These are phyloP conservation scores for Galerucella pusilla DNA, from an alignment of 2,888 invertebrate species.

Conservation along the genomic window DNA sequence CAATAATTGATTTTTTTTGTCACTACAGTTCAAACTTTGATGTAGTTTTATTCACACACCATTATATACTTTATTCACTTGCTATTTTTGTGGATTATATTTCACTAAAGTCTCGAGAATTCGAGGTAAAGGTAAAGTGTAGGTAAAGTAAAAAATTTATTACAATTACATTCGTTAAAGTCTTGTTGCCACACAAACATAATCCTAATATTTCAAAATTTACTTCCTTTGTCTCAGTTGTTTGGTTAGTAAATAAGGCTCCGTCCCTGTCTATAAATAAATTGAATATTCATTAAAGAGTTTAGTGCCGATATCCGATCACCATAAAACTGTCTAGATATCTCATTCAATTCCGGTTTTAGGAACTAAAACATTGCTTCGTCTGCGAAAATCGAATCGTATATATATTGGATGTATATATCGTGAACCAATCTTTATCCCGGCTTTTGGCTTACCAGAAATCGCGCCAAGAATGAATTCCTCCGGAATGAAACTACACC, in stretches of 20 bases:
- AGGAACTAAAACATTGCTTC: constrained; percentile 58
- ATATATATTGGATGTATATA: constrained; percentile 52
- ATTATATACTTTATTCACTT: too few relatives aligned
- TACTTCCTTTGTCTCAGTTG: neutral
- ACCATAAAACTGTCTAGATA: constrained; percentile 64
- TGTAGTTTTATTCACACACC: too few relatives aligned
- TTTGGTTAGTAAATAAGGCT: neutral
- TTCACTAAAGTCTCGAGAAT: too few relatives aligned
- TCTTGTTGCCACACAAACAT: neutral
- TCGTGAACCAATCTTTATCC: constrained; percentile 62
- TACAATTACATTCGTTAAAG: too few relatives aligned
- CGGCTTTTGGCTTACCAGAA: constrained; percentile 66
- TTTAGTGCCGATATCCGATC: constrained; percentile 58
- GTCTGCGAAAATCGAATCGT: constrained; percentile 62
- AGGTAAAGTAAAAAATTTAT: too few relatives aligned
- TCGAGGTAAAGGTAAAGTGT: too few relatives aligned
- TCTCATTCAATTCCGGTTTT: constrained; percentile 59
- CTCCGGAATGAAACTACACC: constrained; percentile 44
- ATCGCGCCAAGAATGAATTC: constrained; percentile 58
- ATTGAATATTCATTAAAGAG: constrained; percentile 55
- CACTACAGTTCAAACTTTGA: too few relatives aligned
- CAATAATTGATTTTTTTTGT: too few relatives aligned
- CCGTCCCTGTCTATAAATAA: constrained; percentile 21
- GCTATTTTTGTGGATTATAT: too few relatives aligned
- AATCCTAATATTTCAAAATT: neutral